These are phyloP conservation scores for Tamandua tetradactyla DNA, from an alignment of 2,797 vertebrate species.

Conservation along the genomic window DNA sequence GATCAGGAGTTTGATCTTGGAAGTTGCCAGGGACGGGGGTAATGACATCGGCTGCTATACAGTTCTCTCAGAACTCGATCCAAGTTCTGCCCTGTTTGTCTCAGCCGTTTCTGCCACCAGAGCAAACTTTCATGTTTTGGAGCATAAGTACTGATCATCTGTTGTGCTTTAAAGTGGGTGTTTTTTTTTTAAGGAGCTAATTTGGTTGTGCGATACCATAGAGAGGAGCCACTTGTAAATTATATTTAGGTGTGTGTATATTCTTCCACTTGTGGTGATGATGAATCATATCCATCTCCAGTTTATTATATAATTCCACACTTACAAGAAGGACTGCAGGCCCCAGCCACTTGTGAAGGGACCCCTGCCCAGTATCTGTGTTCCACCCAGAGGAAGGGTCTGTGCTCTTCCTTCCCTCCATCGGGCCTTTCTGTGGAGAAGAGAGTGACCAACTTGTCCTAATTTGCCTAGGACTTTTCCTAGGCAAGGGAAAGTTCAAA, in stretches of 20 bases:
- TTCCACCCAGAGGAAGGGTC: not conserved
- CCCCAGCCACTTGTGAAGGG: not conserved
- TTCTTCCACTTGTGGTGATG: constrained; percentile 13
- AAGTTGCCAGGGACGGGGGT: not conserved
- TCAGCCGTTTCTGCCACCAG: constrained; percentile 51
- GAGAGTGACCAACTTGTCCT: no score
- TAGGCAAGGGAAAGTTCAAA: no score
- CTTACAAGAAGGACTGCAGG: not conserved
- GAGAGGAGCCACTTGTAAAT: constrained; percentile 75
- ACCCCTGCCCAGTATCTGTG: not conserved
- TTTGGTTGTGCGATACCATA: constrained; percentile 69
- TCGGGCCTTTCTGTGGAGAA: not conserved
- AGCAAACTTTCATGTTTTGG: constrained; percentile 61
- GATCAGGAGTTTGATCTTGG: not conserved
- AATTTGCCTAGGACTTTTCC: no score
- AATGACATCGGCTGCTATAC: not conserved
- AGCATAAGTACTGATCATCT: constrained; percentile 71
- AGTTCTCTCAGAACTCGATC: not conserved
- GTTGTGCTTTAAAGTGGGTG: constrained; percentile 73
- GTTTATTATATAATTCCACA: constrained; percentile 64
- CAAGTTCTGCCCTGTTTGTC: not conserved
- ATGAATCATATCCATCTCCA: constrained; percentile 65
- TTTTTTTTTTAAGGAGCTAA: constrained; percentile 60
- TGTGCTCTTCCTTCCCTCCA: not conserved
- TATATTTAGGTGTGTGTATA: constrained; percentile 77